Evolutionary conservation across 53 echinoderm and acorn worm genomes (phyloP), one percentile per base, ranked within the genome.

Genomic region (Holothuria leucospilota): DNA sequence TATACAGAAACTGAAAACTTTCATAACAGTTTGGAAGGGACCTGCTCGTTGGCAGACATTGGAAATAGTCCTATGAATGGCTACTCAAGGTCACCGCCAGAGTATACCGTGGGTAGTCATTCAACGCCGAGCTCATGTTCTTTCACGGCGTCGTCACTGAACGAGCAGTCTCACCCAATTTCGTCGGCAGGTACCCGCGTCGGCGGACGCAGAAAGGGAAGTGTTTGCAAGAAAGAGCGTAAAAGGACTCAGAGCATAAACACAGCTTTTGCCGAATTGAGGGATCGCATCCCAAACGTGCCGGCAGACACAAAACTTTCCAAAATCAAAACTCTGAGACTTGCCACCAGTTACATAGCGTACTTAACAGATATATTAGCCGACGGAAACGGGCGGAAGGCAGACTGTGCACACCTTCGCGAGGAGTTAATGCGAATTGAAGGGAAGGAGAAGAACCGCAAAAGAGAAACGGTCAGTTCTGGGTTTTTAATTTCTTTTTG

Each of bases 251-350:
- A 94, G 62, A 99, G 99, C 58, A 99, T 99, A 63, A 99, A 99
- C 87, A 92, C 95, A 15, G 99, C 99, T 20, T 99, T 99, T 80
- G 82, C 99, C 29, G 99, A 99, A 38, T 88, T 99, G 16, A 90
- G 99, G n/a, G 99, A 99, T 51, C 95, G 99, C 77, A 99, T 99
- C 78, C 99, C 99, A 11, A 95, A 99, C 87, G 99, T 99, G 68
- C 99, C 99, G 20, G 95, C 99, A 62, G 99, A 99, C 74, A 99
- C 99, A 28, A 99, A 99, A 92, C 94, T 99, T 51, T 99, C 99
- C 14, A 99, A 99, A 84, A 99, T 99, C 82, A 99, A 99, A 85
- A 99, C 99, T 38, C 82, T 99, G 51, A 84, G 99, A 69, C 89
- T 99, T 51, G 99, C 99, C 24, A 99, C 95, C 49, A 95, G 95